These are phyloP conservation scores for Tragelaphus oryx DNA, from an alignment of 2,797 vertebrate genomes.

Conservation along the genomic window DNA sequence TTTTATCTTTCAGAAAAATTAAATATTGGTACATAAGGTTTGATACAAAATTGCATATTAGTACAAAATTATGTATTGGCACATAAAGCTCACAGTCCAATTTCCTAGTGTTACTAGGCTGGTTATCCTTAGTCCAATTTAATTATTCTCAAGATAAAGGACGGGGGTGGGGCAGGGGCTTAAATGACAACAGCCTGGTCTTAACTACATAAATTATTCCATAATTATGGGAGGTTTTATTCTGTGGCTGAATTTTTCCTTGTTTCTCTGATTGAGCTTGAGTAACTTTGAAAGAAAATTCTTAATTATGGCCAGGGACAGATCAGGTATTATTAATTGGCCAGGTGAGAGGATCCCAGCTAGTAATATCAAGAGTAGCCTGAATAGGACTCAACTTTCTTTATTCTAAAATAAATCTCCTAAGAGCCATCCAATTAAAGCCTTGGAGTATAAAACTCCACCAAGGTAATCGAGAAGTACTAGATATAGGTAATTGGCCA, in stretches of 20 bases:
- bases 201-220: neutral
- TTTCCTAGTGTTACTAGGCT: neutral
- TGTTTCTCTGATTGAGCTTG: neutral
- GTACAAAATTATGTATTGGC: neutral
- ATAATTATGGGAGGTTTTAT: neutral
- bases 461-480: neutral
- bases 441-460: neutral
- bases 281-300: neutral
- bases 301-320: neutral
- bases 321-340: neutral
- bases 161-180: fast-evolving
- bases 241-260: neutral
- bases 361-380: neutral
- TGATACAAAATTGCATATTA: neutral
- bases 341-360: neutral
- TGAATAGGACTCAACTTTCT: neutral
- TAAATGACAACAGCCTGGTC: neutral
- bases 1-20: neutral
- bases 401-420: neutral
- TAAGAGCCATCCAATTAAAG: neutral
- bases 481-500: neutral
- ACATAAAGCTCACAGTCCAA: neutral
- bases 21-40: neutral
- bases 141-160: neutral
- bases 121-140: neutral